phyloP scores from a whole-genome alignment of 1,140 invertebrate genomes.

The Hermetia illucens region DNA sequence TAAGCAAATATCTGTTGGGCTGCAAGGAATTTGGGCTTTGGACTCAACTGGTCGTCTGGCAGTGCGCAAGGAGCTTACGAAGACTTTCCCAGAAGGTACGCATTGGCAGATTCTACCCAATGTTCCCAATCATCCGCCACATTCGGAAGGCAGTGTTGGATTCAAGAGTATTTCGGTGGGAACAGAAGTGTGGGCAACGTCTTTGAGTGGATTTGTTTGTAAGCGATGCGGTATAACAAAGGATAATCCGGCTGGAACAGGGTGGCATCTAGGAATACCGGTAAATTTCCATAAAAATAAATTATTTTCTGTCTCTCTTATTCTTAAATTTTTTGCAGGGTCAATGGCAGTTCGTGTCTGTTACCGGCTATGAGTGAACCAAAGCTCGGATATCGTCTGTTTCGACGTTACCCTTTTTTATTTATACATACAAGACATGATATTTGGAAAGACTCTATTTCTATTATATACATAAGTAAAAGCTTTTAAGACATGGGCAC shows the following conservation, averaged over 20 bases:
- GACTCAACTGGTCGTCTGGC: constrained; percentile 46
- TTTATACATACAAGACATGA: no score
- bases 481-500: no score
- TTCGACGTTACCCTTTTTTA: no score
- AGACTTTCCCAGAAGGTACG: constrained; percentile 56
- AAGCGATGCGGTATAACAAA: constrained; percentile 53
- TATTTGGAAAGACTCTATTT: no score
- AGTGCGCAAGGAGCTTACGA: constrained; percentile 49
- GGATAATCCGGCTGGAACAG: constrained; percentile 52
- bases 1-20: constrained; percentile 59
- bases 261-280: constrained; percentile 58
- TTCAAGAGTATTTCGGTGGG: constrained; percentile 52
- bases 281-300: constrained; percentile 34
- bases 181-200: constrained; percentile 57
- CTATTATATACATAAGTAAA: no score
- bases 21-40: constrained; percentile 53
- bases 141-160: constrained; percentile 36
- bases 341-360: constrained; percentile 25
- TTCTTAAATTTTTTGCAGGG: constrained; percentile 13
- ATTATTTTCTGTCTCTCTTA: constrained; percentile 2
- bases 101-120: constrained; percentile 50
- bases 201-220: constrained; percentile 52
- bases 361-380: constrained; percentile 22
- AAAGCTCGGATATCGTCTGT: no score
- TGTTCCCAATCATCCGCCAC: constrained; percentile 41